A percentile compares a stretch with the other conserved stretches of the same genome.
Conservation (phyloP, 2,888 invertebrate species). For the Cetonia aurata region DNA sequence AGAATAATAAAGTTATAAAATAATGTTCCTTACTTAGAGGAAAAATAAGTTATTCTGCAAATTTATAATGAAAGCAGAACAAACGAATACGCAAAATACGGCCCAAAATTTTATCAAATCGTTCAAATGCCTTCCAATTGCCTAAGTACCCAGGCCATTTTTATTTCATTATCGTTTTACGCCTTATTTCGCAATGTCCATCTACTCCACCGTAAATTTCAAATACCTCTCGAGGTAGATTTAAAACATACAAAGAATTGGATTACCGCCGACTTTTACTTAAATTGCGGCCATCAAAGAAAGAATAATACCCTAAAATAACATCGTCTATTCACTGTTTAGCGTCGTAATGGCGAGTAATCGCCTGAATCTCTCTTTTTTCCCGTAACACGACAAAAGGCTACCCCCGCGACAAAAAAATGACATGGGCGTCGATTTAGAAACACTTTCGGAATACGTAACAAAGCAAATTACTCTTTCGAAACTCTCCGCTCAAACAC, state of each 20-base stretch:
- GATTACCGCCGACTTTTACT: constrained; percentile 1
- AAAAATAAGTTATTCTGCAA: too few relatives aligned
- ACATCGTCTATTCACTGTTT: constrained; percentile 30
- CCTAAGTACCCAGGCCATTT: too few relatives aligned
- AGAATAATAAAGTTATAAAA: too few relatives aligned
- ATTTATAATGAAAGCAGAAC: too few relatives aligned
- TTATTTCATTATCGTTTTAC: too few relatives aligned
- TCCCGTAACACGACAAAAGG: constrained; percentile 34
- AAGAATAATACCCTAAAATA: constrained; percentile 24
- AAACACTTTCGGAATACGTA: constrained; percentile 57
- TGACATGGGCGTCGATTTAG: constrained; percentile 56
- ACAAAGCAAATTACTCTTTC: constrained; percentile 59
- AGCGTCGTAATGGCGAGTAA: constrained; percentile 30
- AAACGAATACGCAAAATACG: too few relatives aligned
- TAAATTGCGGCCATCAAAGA: constrained; percentile 10
- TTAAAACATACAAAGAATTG: not conserved
- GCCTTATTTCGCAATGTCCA: too few relatives aligned
- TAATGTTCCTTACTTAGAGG: too few relatives aligned
- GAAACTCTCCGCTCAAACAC: constrained; percentile 50
- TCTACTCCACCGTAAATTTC: too few relatives aligned
- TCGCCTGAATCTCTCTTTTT: constrained; percentile 24
- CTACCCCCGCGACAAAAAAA: constrained; percentile 47
- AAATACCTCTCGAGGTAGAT: too few relatives aligned
- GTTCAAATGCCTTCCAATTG: too few relatives aligned
- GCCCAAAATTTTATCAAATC: too few relatives aligned